A percentile compares a stretch with the other conserved stretches of the same genome.
These are phyloP conservation scores for Sarcophaga variegata DNA, from an alignment of 2,888 invertebrate species.

Conservation along the genomic window DNA sequence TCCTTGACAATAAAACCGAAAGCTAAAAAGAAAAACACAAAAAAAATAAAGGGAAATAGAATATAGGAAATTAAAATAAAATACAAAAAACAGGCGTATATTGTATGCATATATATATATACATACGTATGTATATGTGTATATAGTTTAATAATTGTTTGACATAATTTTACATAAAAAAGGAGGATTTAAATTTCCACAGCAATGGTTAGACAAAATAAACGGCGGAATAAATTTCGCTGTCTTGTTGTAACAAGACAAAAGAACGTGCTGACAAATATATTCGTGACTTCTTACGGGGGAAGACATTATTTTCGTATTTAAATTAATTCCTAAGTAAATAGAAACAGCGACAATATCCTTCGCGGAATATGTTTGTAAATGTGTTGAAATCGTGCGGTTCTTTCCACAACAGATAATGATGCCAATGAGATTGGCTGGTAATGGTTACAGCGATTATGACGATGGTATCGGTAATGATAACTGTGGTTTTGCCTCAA, in stretches of 20 bases:
- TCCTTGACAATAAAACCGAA: no score
- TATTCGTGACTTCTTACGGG: not conserved
- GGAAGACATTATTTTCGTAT: not conserved
- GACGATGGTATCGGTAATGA: not conserved
- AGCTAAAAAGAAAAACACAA: no score
- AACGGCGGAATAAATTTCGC: no score
- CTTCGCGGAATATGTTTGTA: not conserved
- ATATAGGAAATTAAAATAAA: no score
- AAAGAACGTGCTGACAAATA: conserved; percentile 5
- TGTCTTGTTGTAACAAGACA: conserved; percentile 1
- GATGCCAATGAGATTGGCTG: not conserved
- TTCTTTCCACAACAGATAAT: no score
- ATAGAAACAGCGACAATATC: conserved; percentile 27
- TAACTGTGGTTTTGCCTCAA: not conserved
- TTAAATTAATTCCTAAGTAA: conserved; percentile 4
- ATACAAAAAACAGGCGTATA: no score
- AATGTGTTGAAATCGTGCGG: no score
- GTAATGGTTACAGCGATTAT: conserved; percentile 2
- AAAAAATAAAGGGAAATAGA: no score
- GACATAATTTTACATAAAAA: conserved; percentile 46
- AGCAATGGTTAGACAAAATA: not conserved
- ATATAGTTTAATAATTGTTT: conserved; percentile 25
- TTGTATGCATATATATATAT: no score
- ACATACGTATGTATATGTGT: no score
- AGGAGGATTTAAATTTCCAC: conserved; percentile 49